phyloP scores from a whole-genome alignment of 2,113 vertebrate genomes.

The Apodemus sylvaticus region DNA sequence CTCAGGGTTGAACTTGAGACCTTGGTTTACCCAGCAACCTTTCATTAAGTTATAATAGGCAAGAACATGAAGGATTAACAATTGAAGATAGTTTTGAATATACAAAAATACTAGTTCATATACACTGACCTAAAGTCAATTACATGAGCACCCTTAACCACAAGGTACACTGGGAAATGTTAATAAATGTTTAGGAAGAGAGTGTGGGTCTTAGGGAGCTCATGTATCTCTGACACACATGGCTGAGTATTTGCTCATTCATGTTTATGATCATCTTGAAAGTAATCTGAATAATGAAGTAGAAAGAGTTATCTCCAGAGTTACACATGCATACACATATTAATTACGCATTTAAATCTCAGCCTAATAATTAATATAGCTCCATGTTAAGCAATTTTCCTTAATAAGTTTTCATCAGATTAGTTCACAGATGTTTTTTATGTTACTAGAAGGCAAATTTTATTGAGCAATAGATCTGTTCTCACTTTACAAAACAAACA shows the following conservation, averaged over 20 bases:
- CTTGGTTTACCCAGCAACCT: neutral
- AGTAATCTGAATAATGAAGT: conserved; percentile 35
- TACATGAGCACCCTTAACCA: neutral
- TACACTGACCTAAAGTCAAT: neutral
- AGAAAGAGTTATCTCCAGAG: conserved; percentile 11
- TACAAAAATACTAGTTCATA: neutral
- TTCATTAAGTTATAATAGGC: neutral
- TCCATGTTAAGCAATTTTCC: conserved; percentile 59
- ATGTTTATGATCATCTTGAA: conserved; percentile 18
- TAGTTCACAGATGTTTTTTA: conserved; percentile 37
- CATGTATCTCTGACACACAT: neutral
- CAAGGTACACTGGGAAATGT: neutral
- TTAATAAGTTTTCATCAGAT: conserved; percentile 61
- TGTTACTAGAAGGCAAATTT: conserved; percentile 56
- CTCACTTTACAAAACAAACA: conserved; percentile 64
- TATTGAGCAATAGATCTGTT: conserved; percentile 42
- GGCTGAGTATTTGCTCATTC: conserved; percentile 1
- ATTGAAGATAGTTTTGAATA: neutral
- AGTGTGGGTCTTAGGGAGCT: neutral
- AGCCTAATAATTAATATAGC: conserved; percentile 57
- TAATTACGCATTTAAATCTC: conserved; percentile 57
- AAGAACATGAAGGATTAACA: neutral
- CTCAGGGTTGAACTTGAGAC: neutral
- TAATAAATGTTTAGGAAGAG: neutral
- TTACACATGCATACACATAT: neutral